Percentiles rank a stretch among this genome's conserved stretches.
Conservation (phyloP, 2,113 vertebrate species). For the Apodemus speciosus region DNA sequence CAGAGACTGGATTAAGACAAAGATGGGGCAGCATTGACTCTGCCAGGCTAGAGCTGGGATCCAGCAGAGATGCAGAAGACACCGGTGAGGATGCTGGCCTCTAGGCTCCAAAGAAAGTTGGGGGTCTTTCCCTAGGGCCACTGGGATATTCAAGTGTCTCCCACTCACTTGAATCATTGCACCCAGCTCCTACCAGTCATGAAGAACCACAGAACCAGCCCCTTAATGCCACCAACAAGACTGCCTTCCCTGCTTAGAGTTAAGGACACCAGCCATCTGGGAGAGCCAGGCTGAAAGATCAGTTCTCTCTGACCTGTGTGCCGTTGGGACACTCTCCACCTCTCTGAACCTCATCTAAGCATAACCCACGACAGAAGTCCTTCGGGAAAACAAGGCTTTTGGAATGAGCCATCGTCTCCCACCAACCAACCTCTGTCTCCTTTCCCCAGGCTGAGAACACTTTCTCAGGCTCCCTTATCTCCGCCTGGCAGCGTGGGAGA, state of each 20-base stretch:
- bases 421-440: neutral
- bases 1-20: neutral
- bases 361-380: neutral
- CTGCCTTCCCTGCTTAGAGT: neutral
- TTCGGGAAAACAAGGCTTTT: neutral
- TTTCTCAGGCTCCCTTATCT: slow-evolving; percentile 72
- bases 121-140: neutral
- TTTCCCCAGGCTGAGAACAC: slow-evolving; percentile 17
- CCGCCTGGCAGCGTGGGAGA: neutral
- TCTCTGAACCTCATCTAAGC: neutral
- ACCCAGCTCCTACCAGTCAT: neutral
- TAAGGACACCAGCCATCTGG: neutral
- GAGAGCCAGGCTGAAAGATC: neutral
- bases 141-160: neutral
- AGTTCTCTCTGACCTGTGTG: neutral
- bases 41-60: neutral
- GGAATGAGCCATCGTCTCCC: neutral
- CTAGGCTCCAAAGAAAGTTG: neutral
- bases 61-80: neutral
- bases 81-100: fast-evolving
- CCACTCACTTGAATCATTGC: neutral
- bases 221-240: neutral
- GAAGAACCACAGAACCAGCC: neutral
- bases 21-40: fast-evolving
- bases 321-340: neutral